Evolutionary conservation across 2,888 invertebrate genomes (phyloP).

Genomic region (Eupithecia pulchellata): DNA sequence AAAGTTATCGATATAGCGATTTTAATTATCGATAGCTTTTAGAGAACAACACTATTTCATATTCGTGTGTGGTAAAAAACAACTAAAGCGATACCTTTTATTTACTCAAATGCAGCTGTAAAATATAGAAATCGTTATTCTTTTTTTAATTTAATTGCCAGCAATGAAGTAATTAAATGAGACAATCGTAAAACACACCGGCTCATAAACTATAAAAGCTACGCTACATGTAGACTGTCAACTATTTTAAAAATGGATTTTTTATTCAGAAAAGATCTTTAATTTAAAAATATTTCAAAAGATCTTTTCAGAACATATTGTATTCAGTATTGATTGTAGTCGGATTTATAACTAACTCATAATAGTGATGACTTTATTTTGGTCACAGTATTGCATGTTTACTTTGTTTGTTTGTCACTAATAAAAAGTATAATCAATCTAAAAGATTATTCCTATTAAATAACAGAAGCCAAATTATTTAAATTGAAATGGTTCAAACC

Average conservation of each 20-base stretch:
- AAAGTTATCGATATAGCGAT: slow-evolving; percentile 12
- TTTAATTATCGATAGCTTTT: neutral
- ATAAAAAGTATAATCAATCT: too few relatives aligned
- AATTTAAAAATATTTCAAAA: too few relatives aligned
- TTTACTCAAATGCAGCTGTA: slow-evolving; percentile 82
- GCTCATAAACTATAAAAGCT: slow-evolving; percentile 78
- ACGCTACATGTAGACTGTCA: slow-evolving; percentile 53
- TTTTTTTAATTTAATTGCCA: slow-evolving; percentile 79
- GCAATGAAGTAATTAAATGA: slow-evolving; percentile 85
- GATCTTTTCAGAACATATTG: too few relatives aligned
- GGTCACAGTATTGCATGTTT: too few relatives aligned
- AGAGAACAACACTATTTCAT: slow-evolving; percentile 63
- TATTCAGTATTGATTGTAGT: too few relatives aligned
- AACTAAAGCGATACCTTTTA: slow-evolving; percentile 77
- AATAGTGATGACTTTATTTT: too few relatives aligned
- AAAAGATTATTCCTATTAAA: too few relatives aligned
- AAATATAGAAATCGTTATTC: slow-evolving; percentile 69
- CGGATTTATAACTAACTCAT: too few relatives aligned
- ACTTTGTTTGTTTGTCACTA: too few relatives aligned
- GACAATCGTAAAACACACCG: slow-evolving; percentile 82
- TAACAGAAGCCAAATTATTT: neutral
- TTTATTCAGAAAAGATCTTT: too few relatives aligned
- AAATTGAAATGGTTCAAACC: neutral
- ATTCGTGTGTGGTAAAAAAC: slow-evolving; percentile 84
- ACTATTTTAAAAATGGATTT: neutral